phyloP scores from a whole-genome alignment of 2,888 invertebrate species.

The Stenodera caucasica region DNA sequence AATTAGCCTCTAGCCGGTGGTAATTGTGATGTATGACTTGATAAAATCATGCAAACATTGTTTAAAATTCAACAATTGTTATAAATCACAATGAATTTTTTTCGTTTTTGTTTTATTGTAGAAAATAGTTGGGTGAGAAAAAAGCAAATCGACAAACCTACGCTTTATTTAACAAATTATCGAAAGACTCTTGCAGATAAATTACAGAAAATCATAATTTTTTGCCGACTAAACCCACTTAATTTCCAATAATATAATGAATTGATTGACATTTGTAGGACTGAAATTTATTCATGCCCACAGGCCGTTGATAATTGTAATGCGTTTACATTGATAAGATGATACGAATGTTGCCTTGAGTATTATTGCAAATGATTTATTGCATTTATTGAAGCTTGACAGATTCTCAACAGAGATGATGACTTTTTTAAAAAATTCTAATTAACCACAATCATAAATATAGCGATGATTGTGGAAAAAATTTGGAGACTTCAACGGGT shows the following conservation, averaged over 20 bases:
- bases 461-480: neutral
- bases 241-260: neutral
- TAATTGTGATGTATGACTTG: neutral
- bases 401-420: neutral
- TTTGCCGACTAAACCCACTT: neutral
- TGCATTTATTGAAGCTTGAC: neutral
- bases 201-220: conserved; percentile 3
- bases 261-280: conserved; percentile 6
- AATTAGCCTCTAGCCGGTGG: neutral
- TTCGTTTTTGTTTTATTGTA: too few relatives aligned
- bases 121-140: too few relatives aligned
- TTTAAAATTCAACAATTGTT: neutral
- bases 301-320: conserved; percentile 3
- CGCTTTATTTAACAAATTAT: neutral
- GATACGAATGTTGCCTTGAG: neutral
- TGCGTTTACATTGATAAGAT: neutral
- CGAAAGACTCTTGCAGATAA: neutral
- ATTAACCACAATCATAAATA: neutral
- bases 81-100: neutral
- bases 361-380: neutral
- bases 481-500: neutral
- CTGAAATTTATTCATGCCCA: neutral
- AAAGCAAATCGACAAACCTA: neutral
- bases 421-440: neutral
- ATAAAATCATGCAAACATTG: neutral